A percentile compares a stretch with the other conserved stretches of the same genome.
Conservation (phyloP, 2,797 vertebrate species). For the Sarcophilus harrisii region DNA sequence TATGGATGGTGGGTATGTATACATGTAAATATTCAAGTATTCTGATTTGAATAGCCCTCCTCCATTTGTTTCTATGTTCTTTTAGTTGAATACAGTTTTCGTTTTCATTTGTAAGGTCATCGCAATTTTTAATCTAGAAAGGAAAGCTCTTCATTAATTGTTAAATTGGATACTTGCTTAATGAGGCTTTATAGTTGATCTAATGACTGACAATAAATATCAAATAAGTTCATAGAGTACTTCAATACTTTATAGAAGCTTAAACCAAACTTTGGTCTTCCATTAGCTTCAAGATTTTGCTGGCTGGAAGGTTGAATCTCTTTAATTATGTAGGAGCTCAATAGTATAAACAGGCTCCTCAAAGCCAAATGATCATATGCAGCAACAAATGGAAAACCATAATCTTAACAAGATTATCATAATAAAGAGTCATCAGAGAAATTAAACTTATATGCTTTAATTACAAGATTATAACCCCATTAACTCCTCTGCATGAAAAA, state of each 20-base stretch:
- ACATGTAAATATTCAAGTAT: not conserved
- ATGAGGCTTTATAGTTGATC: constrained; percentile 73
- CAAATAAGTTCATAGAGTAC: constrained; percentile 60
- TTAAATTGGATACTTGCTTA: constrained; percentile 74
- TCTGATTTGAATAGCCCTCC: constrained; percentile 9
- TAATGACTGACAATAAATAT: constrained; percentile 70
- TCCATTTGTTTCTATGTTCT: not conserved
- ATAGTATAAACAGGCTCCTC: constrained; percentile 70
- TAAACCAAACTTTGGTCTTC: constrained; percentile 78
- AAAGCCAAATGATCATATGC: constrained; percentile 79
- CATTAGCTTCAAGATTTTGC: constrained; percentile 75
- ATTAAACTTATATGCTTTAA: constrained; percentile 88
- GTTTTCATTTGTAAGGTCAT: constrained; percentile 55
- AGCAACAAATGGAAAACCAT: constrained; percentile 83
- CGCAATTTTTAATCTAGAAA: constrained; percentile 25
- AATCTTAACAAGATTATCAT: constrained; percentile 87
- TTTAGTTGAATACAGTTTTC: constrained; percentile 51
- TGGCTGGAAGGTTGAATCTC: constrained; percentile 65
- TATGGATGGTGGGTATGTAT: too few relatives aligned
- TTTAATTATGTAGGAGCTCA: constrained; percentile 82
- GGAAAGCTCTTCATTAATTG: constrained; percentile 68
- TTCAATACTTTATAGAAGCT: constrained; percentile 74
- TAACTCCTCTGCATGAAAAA: constrained; percentile 83
- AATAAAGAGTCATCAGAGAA: constrained; percentile 85
- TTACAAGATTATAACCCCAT: constrained; percentile 88